A percentile compares a stretch with the other conserved stretches of the same genome.
Conservation (phyloP, 2,113 vertebrate genomes). For the Casuarius casuarius region DNA sequence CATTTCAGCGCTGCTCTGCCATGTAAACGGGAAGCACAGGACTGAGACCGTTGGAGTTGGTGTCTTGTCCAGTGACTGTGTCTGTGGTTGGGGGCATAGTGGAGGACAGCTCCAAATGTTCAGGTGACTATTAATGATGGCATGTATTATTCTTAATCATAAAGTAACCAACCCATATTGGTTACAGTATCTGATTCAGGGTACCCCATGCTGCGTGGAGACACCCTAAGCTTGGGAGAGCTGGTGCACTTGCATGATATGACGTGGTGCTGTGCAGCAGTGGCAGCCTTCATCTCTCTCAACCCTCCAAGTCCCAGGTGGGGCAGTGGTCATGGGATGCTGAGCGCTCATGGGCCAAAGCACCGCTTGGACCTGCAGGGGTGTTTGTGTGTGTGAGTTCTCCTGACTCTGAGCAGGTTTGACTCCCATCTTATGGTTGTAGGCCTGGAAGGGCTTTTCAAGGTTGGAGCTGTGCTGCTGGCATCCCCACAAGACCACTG, state of each 20-base stretch:
- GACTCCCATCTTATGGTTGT: rapidly evolving
- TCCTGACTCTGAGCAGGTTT: background rate
- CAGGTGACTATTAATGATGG: no score
- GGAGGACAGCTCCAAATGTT: background rate
- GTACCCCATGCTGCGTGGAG: no score
- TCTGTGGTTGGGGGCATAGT: rapidly evolving
- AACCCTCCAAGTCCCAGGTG: background rate
- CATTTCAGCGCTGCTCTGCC: background rate
- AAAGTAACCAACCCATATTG: no score
- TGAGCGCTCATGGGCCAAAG: no score
- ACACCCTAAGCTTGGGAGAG: no score
- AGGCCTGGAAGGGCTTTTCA: background rate
- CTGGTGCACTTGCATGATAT: no score
- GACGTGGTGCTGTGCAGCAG: no score
- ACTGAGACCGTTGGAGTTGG: rapidly evolving
- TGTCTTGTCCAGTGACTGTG: rapidly evolving
- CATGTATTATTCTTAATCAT: no score
- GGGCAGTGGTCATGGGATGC: background rate
- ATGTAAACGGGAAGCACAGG: rapidly evolving
- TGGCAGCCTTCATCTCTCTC: no score
- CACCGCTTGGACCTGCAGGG: background rate
- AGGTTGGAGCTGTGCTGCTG: background rate
- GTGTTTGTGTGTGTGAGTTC: background rate
- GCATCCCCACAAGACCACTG: background rate
- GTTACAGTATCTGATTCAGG: no score